A percentile compares a stretch with the other conserved stretches of the same genome.
phyloP scores from a whole-genome alignment of 2,888 invertebrate genomes.

The Noctua pronuba region DNA sequence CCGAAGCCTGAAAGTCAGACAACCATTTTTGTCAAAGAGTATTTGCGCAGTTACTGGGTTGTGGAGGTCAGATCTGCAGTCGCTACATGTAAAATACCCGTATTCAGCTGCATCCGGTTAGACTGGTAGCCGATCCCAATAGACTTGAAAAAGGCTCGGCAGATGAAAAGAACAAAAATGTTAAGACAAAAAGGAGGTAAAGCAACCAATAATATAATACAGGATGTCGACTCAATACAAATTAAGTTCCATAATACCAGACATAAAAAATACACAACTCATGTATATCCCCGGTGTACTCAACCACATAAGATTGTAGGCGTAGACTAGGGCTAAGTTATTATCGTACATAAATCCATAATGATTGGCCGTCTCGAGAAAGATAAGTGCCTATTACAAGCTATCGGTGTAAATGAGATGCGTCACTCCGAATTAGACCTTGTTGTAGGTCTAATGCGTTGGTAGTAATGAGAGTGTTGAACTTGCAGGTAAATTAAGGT shows the following conservation, averaged over 20 bases:
- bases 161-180: background rate
- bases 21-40: background rate
- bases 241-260: constrained; percentile 52
- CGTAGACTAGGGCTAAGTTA: constrained; percentile 73
- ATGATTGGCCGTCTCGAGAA: constrained; percentile 78
- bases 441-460: constrained; percentile 73
- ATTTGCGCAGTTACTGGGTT: background rate
- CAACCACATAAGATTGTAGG: constrained; percentile 66
- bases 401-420: constrained; percentile 82
- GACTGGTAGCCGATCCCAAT: background rate
- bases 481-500: constrained; percentile 39
- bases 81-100: background rate
- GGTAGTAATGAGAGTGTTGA: constrained; percentile 66
- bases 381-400: constrained; percentile 78
- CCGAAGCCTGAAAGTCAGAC: background rate
- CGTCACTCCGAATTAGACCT: constrained; percentile 74
- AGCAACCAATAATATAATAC: constrained; percentile 8
- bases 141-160: background rate
- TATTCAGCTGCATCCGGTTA: background rate
- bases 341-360: constrained; percentile 85
- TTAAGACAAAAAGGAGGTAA: background rate
- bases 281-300: constrained; percentile 40
- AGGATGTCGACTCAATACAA: constrained; percentile 43
- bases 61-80: background rate
- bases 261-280: constrained; percentile 50